Evolutionary conservation across 2,888 invertebrate species (phyloP).

Genomic region (Prosapia bicincta): DNA sequence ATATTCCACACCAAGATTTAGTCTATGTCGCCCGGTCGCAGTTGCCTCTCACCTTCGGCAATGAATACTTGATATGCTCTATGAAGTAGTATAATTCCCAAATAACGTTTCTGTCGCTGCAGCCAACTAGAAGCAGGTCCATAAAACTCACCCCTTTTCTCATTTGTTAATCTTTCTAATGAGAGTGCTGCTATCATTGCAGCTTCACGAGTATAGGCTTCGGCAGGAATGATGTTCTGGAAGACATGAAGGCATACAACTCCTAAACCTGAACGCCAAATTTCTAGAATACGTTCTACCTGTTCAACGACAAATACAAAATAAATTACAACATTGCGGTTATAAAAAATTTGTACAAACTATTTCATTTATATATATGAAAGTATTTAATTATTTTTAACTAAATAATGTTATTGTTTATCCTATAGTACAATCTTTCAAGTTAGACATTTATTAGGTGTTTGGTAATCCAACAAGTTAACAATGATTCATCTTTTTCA

Average conservation of each 20-base stretch:
- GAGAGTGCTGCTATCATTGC: constrained; percentile 90
- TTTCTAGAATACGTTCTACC: constrained; percentile 74
- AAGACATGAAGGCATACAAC: constrained; percentile 90
- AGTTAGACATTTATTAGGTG: too few relatives aligned
- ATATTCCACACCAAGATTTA: too few relatives aligned
- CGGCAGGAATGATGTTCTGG: constrained; percentile 84
- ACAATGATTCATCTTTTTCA: too few relatives aligned
- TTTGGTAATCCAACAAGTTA: too few relatives aligned
- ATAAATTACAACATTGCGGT: neutral
- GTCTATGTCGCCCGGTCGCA: constrained; percentile 55
- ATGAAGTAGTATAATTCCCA: constrained; percentile 76
- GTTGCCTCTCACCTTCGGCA: constrained; percentile 84
- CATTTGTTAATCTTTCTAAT: constrained; percentile 70
- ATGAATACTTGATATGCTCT: constrained; percentile 78
- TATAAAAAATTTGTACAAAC: neutral
- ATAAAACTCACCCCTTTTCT: constrained; percentile 78
- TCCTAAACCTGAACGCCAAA: constrained; percentile 80
- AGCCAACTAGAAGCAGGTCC: constrained; percentile 74
- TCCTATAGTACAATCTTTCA: too few relatives aligned
- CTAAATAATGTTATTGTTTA: too few relatives aligned
- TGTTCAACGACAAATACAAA: constrained; percentile 45
- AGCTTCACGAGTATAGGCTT: constrained; percentile 92
- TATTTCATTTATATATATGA: too few relatives aligned
- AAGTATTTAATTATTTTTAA: too few relatives aligned
- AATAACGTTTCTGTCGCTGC: constrained; percentile 60